These are phyloP conservation scores for Actenoides hombroni DNA, from an alignment of 2,113 vertebrate species.

Conservation along the genomic window DNA sequence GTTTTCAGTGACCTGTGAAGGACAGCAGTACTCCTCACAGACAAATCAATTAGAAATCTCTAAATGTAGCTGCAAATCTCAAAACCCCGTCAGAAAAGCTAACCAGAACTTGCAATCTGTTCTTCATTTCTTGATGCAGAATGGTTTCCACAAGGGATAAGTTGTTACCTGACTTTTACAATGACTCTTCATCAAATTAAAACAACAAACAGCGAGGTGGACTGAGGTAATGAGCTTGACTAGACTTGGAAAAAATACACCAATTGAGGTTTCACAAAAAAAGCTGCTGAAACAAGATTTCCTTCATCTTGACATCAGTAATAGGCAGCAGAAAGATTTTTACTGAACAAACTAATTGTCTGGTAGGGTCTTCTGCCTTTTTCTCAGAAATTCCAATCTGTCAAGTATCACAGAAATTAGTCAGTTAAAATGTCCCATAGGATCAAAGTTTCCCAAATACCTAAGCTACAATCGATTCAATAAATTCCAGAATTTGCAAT, in stretches of 20 bases:
- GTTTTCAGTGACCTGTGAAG: conserved; percentile 25
- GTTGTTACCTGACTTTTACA: background rate
- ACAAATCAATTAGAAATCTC: background rate
- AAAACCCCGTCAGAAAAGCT: background rate
- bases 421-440: background rate
- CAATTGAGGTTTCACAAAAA: background rate
- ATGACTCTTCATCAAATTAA: background rate
- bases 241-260: background rate
- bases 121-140: background rate
- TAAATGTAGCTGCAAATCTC: background rate
- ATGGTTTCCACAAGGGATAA: background rate
- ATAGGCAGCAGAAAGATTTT: background rate
- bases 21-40: background rate
- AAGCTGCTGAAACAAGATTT: background rate
- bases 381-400: background rate
- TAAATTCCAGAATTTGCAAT: background rate
- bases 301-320: background rate
- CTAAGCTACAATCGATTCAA: background rate
- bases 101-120: background rate
- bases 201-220: background rate
- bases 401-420: background rate
- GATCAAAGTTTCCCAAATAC: background rate
- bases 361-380: background rate
- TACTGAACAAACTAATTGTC: background rate
- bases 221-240: background rate